Evolutionary conservation across 2,888 invertebrate genomes (phyloP).

Genomic region (Heliothis peltigera): DNA sequence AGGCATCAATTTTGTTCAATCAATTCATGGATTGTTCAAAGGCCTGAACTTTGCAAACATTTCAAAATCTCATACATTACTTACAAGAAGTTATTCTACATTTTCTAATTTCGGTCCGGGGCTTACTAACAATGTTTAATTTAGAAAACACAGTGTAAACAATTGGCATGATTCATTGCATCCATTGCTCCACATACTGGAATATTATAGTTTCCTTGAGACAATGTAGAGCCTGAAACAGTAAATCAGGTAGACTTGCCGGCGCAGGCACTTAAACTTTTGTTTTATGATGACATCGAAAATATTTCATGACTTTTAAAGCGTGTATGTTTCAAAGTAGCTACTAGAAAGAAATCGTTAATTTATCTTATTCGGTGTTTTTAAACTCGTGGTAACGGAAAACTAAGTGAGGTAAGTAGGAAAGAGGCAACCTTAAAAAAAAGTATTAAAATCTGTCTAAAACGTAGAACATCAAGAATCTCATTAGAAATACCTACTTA

Average conservation of each 20-base stretch:
- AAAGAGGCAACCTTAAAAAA: too few relatives aligned
- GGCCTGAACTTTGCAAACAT: neutral
- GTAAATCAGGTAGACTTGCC: conserved; percentile 50
- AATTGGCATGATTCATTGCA: conserved; percentile 77
- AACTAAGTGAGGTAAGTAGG: too few relatives aligned
- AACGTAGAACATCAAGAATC: too few relatives aligned
- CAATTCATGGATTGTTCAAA: neutral
- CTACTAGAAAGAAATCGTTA: too few relatives aligned
- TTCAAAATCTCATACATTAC: conserved; percentile 18
- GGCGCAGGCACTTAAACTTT: conserved; percentile 1
- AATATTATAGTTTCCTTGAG: conserved; percentile 66
- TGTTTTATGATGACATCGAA: conserved; percentile 8
- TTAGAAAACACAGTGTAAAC: conserved; percentile 71
- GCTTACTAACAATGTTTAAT: conserved; percentile 73
- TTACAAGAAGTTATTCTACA: conserved; percentile 39
- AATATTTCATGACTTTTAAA: neutral
- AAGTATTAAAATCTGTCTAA: too few relatives aligned
- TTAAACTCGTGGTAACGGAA: too few relatives aligned
- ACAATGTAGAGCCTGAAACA: conserved; percentile 61
- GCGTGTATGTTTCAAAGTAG: too few relatives aligned
- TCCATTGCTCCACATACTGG: conserved; percentile 74
- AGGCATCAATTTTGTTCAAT: too few relatives aligned
- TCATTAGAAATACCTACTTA: too few relatives aligned
- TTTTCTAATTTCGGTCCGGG: conserved; percentile 65
- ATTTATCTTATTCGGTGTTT: too few relatives aligned